Conservation (phyloP, 2,797 vertebrate genomes). For the Dendrocincla fuliginosa region DNA sequence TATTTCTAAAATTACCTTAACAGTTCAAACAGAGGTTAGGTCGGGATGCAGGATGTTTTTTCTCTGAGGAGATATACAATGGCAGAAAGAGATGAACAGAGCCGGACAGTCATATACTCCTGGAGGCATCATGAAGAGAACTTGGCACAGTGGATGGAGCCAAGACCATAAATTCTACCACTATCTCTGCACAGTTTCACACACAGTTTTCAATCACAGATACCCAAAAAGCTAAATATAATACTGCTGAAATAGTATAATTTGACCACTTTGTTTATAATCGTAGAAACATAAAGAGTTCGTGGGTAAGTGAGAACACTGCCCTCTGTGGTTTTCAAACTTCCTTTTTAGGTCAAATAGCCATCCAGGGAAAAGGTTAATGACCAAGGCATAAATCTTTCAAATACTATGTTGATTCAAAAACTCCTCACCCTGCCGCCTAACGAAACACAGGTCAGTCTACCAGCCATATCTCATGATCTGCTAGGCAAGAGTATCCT, state of each 20-base stretch:
- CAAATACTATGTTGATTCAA: neutral
- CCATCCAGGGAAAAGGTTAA: neutral
- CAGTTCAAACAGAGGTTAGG: neutral
- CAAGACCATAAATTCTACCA: neutral
- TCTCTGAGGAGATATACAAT: neutral
- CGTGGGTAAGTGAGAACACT: neutral
- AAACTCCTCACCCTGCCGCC: neutral
- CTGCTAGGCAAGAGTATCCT: neutral
- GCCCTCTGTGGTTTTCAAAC: fast-evolving
- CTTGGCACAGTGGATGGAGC: neutral
- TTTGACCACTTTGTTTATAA: neutral
- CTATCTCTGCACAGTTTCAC: neutral
- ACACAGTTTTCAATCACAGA: neutral
- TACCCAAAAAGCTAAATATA: fast-evolving
- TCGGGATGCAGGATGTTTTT: neutral
- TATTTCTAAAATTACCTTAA: neutral
- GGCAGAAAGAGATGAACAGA: neutral
- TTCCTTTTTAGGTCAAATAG: neutral
- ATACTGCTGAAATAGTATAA: neutral
- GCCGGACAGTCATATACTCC: fast-evolving
- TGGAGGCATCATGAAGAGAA: neutral
- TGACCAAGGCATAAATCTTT: neutral
- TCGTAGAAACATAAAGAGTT: neutral
- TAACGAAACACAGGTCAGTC: neutral
- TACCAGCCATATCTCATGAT: neutral